Conservation (phyloP, 1,140 invertebrate genomes). For the Colletes gigas region DNA sequence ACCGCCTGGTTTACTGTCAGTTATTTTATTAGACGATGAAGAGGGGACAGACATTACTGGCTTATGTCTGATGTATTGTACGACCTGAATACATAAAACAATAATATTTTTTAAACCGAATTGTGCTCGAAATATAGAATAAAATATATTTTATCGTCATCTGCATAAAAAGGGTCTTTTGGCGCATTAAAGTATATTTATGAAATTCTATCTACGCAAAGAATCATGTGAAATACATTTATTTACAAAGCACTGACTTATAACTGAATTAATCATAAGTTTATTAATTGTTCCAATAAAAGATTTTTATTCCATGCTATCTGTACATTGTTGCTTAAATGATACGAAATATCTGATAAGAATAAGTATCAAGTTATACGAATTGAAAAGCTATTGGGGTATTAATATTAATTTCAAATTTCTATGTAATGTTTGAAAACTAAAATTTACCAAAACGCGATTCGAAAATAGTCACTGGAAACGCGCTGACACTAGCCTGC, state of each 20-base stretch:
- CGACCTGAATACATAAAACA: conserved; percentile 16
- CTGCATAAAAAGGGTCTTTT: too few relatives aligned
- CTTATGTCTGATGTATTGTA: conserved; percentile 39
- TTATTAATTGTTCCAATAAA: background rate
- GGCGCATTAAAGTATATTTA: background rate
- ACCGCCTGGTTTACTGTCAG: conserved; percentile 71
- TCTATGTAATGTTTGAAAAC: background rate
- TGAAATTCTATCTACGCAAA: background rate
- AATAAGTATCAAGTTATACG: background rate
- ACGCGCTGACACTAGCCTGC: background rate
- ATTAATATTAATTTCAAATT: background rate
- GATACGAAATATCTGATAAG: background rate
- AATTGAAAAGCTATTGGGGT: background rate
- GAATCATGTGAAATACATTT: conserved; percentile 9
- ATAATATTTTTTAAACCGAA: background rate
- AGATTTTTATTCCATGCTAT: background rate
- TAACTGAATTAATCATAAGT: background rate
- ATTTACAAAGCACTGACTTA: background rate
- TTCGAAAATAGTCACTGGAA: background rate
- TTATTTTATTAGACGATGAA: conserved; percentile 71
- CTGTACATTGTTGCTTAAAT: background rate
- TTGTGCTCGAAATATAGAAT: too few relatives aligned
- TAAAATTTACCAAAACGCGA: background rate
- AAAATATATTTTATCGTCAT: too few relatives aligned
- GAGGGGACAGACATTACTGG: conserved; percentile 77